A percentile compares a stretch with the other conserved stretches of the same genome.
These are phyloP conservation scores for Lepilemur ruficaudatus DNA, from an alignment of 2,797 vertebrate genomes.

Conservation along the genomic window DNA sequence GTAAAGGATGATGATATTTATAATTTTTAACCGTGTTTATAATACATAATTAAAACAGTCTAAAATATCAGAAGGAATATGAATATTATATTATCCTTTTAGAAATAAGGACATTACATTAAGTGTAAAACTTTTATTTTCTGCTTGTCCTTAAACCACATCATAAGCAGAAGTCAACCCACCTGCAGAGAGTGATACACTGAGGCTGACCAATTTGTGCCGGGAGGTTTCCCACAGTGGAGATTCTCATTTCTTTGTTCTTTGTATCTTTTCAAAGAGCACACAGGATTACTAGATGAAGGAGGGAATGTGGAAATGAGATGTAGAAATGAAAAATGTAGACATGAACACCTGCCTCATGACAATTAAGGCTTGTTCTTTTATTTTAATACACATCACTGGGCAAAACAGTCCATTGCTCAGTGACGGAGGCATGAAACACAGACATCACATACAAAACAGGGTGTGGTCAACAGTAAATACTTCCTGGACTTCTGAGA, in stretches of 20 bases:
- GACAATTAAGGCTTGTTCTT: neutral
- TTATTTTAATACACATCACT: neutral
- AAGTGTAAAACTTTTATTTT: neutral
- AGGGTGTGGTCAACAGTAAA: neutral
- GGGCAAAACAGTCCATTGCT: neutral
- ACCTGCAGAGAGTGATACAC: neutral
- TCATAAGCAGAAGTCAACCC: neutral
- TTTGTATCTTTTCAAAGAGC: neutral
- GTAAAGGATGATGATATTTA: neutral
- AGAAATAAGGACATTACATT: neutral
- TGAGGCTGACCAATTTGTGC: neutral
- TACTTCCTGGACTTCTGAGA: neutral
- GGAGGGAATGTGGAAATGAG: neutral
- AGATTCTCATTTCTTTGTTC: neutral
- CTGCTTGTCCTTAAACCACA: neutral
- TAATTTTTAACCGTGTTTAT: neutral
- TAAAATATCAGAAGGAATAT: neutral
- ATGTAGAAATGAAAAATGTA: neutral
- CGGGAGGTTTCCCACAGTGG: neutral
- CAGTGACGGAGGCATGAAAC: neutral
- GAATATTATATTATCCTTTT: neutral
- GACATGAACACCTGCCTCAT: neutral
- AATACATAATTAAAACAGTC: neutral
- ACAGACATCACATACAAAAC: neutral
- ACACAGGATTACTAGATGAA: neutral